Percentiles rank a stretch among this genome's conserved stretches.
Evolutionary conservation across 2,797 vertebrate species (phyloP).

Genomic region (Emydoidea blandingii): DNA sequence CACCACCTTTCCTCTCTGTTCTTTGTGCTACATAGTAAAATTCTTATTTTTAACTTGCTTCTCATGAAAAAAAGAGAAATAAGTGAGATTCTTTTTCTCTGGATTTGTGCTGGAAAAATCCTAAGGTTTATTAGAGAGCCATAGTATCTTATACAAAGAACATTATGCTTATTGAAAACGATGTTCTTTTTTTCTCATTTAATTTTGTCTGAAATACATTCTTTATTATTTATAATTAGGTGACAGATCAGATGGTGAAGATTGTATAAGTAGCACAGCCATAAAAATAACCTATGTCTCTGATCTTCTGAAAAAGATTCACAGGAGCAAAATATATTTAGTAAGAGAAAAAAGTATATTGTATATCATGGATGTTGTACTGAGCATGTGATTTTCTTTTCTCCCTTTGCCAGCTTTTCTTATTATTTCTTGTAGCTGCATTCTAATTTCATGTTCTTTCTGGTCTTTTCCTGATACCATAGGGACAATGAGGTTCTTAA

Average conservation of each 20-base stretch:
- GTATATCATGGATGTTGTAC: neutral
- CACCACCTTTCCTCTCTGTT: neutral
- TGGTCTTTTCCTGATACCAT: neutral
- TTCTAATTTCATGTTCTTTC: neutral
- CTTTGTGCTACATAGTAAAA: neutral
- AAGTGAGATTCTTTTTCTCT: neutral
- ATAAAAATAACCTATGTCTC: constrained; percentile 17
- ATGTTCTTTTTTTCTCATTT: neutral
- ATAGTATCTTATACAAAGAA: neutral
- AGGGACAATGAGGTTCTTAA: neutral
- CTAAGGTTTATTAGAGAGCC: neutral
- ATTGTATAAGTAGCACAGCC: neutral
- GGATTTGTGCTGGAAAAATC: neutral
- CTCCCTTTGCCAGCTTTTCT: neutral
- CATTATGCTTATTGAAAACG: neutral
- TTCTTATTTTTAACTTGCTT: neutral
- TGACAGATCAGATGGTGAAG: constrained; percentile 37
- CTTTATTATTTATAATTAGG: constrained; percentile 29
- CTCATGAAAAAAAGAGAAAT: neutral
- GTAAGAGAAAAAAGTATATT: neutral
- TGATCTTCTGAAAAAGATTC: neutral
- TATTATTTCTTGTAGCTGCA: neutral
- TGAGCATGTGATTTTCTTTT: neutral
- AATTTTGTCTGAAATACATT: constrained; percentile 6
- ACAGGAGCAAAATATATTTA: neutral